Base-by-base conservation (phyloP, 2,113 vertebrate genomes). In the Orientallactaga bullata region DNA sequence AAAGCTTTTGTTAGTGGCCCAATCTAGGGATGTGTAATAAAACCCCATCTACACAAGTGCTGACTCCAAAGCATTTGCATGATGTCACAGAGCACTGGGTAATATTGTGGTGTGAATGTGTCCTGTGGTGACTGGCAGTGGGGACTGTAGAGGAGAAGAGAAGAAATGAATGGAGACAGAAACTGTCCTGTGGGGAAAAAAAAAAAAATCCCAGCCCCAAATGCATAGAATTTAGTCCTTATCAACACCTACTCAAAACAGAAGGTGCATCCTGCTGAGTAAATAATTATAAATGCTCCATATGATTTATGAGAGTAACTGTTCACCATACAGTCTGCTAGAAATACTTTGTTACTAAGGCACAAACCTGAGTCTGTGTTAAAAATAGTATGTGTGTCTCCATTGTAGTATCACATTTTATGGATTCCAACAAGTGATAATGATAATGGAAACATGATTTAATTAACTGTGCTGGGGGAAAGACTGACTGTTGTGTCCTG, bases 221-320 rank as follows among this genome's bases (percentile, higher is more conserved):
- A 88, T 81, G 51, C 58, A 11, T 68, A 85, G 89, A 90, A 84
- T 76, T 60, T 87, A 47, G 16, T 58, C n/a, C 37, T 95, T 88
- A 77, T 81, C 82, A 87, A 95, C 23, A 88, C 35, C 39, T 42
- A 72, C 15, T 77, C 73, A 92, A 90, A 87, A 88, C 73, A 85
- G 21, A 87, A 85, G 55, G 39, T 92, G 35, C 20, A 85, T 83
- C 85, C 42, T 87, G 39, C 24, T 30, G 18, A 42, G 66, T 28
- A 69, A 58, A 30, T 58, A 74, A 60, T 77, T 74, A 61, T 42
- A 63, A 69, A 72, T 89, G 39, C 18, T 91, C 10, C 60, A 12
- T 72, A 66, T 61, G 37, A 47, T 23, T 91, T 95, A 66, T 76
- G 13, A 88, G 77, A 28, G 13, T 76, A 85, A 47, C 26, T 61